Evolutionary conservation across 2,797 vertebrate genomes (phyloP).

Genomic region (Chanos chanos): DNA sequence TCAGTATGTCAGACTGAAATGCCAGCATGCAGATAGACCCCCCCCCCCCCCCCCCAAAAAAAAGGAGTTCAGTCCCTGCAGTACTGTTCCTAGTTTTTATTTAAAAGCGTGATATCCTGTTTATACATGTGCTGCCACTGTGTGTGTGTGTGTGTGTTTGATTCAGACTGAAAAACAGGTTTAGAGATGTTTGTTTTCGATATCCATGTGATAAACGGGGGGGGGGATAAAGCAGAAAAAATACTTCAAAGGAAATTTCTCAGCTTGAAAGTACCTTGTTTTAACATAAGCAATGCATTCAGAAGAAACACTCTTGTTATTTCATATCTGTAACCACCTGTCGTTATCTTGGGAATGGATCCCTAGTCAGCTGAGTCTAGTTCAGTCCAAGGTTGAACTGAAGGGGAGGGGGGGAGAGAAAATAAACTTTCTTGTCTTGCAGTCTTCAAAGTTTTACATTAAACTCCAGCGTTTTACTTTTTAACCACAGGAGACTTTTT

Average conservation of each 20-base stretch:
- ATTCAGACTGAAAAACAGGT: constrained; percentile 14
- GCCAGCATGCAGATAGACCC: neutral
- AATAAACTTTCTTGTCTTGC: constrained; percentile 10
- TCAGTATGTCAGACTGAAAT: neutral
- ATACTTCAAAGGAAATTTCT: constrained; percentile 27
- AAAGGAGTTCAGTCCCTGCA: too few relatives aligned
- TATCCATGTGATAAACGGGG: constrained; percentile 13
- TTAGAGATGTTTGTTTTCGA: neutral
- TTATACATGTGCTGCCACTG: neutral
- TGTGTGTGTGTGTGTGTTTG: neutral
- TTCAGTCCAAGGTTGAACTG: too few relatives aligned
- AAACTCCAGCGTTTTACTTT: neutral
- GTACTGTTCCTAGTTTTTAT: too few relatives aligned
- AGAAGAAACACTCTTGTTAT: constrained; percentile 19
- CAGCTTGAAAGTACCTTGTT: constrained; percentile 36
- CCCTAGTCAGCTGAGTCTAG: constrained; percentile 21
- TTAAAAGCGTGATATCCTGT: neutral
- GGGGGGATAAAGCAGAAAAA: constrained; percentile 3
- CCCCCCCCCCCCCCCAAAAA: too few relatives aligned
- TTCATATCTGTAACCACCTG: constrained; percentile 17
- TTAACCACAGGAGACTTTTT: neutral
- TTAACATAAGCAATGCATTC: constrained; percentile 44
- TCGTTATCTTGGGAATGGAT: constrained; percentile 31
- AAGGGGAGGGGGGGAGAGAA: constrained; percentile 6
- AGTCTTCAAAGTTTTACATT: constrained; percentile 17